Evolutionary conservation across 1,140 invertebrate genomes (phyloP).

Genomic region (Halesus radiatus): DNA sequence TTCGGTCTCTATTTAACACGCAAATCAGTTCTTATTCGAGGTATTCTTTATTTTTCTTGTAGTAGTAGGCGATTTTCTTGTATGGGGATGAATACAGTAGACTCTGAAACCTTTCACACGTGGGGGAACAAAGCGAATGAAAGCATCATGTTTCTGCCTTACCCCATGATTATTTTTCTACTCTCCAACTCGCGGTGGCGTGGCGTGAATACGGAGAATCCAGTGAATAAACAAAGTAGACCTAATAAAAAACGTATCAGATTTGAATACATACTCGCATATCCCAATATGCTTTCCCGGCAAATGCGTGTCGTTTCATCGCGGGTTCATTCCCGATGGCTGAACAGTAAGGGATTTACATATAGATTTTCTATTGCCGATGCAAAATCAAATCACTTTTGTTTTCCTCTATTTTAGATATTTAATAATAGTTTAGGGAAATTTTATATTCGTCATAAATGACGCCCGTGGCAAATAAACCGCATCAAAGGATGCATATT

Average conservation of each 20-base stretch:
- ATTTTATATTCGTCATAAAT: no score
- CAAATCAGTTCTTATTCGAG: no score
- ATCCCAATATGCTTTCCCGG: background rate
- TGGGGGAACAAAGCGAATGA: background rate
- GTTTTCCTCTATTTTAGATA: no score
- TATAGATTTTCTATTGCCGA: background rate
- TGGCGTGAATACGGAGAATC: background rate
- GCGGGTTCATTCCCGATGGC: background rate
- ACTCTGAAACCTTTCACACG: background rate
- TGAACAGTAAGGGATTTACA: background rate
- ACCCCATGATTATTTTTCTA: background rate
- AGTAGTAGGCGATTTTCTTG: no score
- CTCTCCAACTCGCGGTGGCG: background rate
- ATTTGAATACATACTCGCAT: background rate
- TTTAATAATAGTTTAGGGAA: no score
- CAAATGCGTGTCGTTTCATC: background rate
- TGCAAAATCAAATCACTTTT: no score
- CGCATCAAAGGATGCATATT: no score
- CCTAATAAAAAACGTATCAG: slow-evolving; percentile 5
- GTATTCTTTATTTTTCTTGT: no score
- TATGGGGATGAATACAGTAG: no score
- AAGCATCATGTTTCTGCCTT: background rate
- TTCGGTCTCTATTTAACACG: no score
- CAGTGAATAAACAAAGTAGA: background rate
- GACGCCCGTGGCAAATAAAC: no score